Percentiles rank a stretch among this genome's conserved stretches.
Evolutionary conservation across 2,888 invertebrate species (phyloP).

Genomic region (Drosophila borborema): DNA sequence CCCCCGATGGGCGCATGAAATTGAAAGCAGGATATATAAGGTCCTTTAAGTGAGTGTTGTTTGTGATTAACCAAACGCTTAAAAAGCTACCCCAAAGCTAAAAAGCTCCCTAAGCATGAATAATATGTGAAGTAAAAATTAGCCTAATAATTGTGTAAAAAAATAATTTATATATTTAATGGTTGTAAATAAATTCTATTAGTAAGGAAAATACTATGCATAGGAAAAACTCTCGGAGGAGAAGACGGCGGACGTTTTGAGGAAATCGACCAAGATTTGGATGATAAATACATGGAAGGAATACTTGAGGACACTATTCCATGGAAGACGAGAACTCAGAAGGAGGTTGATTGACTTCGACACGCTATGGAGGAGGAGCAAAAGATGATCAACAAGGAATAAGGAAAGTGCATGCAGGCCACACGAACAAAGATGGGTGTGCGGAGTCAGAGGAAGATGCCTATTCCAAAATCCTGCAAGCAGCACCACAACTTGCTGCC

Average conservation of each 20-base stretch:
- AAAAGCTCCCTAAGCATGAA: conserved; percentile 39
- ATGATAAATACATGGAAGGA: conserved; percentile 94
- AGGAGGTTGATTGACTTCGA: conserved; percentile 85
- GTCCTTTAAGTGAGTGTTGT: conserved; percentile 91
- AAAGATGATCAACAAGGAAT: conserved; percentile 91
- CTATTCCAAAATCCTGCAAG: conserved; percentile 97
- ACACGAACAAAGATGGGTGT: conserved; percentile 92
- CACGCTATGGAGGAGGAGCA: conserved; percentile 86
- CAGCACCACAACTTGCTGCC: conserved; percentile 94
- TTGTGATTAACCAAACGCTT: conserved; percentile 68
- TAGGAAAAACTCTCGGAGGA: conserved; percentile 93
- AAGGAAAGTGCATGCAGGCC: conserved; percentile 93
- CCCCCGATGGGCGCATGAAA: conserved; percentile 93
- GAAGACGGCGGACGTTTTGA: conserved; percentile 94
- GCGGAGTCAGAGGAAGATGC: conserved; percentile 92
- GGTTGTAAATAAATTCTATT: background rate
- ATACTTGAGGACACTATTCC: conserved; percentile 94
- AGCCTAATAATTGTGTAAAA: background rate
- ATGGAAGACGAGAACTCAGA: conserved; percentile 87
- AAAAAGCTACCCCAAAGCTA: conserved; percentile 36
- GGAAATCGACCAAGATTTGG: conserved; percentile 93
- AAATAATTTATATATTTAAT: background rate
- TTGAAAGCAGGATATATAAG: conserved; percentile 95
- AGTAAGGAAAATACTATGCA: background rate
- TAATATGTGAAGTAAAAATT: conserved; percentile 25